Conservation (phyloP, 2,888 invertebrate genomes). For the Sylvicola cinctus region DNA sequence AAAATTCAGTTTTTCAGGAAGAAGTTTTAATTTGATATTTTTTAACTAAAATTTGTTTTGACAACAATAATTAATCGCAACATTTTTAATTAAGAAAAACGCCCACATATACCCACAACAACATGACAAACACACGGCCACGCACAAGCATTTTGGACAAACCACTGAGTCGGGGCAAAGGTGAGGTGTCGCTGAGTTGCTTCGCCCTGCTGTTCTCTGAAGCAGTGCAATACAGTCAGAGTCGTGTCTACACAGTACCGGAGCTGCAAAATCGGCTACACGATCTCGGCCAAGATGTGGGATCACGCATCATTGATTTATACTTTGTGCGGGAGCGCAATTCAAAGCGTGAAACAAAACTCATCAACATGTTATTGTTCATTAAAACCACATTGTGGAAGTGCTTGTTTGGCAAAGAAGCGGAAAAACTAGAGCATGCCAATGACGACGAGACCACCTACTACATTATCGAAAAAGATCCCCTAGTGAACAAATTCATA, state of each 20-base stretch:
- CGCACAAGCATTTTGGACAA: conserved; percentile 56
- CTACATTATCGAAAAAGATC: conserved; percentile 96
- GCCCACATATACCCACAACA: too few relatives aligned
- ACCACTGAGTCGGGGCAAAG: conserved; percentile 77
- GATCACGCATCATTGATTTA: conserved; percentile 78
- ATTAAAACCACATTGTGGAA: conserved; percentile 96
- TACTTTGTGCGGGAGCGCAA: conserved; percentile 85
- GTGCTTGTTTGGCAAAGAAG: conserved; percentile 93
- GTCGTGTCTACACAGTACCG: conserved; percentile 82
- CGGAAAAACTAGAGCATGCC: conserved; percentile 94
- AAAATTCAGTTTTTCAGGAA: too few relatives aligned
- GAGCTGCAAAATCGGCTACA: conserved; percentile 86
- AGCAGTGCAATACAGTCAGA: conserved; percentile 95
- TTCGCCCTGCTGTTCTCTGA: conserved; percentile 95
- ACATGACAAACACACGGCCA: conserved; percentile 16
- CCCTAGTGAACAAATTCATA: conserved; percentile 88
- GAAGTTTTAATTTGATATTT: too few relatives aligned
- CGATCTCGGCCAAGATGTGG: conserved; percentile 89
- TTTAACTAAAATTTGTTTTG: too few relatives aligned
- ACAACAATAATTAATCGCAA: too few relatives aligned
- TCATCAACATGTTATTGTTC: conserved; percentile 85
- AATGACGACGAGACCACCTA: conserved; percentile 97
- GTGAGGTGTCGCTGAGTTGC: conserved; percentile 77
- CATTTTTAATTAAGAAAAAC: too few relatives aligned
- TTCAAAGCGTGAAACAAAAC: conserved; percentile 84